A percentile compares a stretch with the other conserved stretches of the same genome.
Conservation (phyloP, 1,140 invertebrate genomes). For the Apis florea region DNA sequence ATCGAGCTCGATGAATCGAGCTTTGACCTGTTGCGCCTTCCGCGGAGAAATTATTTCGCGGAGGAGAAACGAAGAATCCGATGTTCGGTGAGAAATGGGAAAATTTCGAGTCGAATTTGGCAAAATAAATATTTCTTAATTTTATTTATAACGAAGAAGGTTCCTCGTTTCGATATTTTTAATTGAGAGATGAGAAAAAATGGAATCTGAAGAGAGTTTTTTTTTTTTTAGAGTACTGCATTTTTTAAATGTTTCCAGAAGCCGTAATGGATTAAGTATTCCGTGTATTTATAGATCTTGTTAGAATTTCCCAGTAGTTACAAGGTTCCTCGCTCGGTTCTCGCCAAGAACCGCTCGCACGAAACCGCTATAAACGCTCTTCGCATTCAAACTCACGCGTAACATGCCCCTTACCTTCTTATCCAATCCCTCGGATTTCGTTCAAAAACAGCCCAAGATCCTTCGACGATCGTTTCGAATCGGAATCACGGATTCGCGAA, state of each 20-base stretch:
- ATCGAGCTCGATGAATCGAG: background rate
- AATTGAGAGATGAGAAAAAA: too few relatives aligned
- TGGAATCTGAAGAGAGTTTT: too few relatives aligned
- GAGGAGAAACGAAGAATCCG: too few relatives aligned
- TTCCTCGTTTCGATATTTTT: too few relatives aligned
- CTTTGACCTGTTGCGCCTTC: background rate
- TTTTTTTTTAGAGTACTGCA: background rate
- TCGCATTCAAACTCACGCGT: too few relatives aligned
- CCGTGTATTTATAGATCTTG: background rate
- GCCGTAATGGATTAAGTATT: background rate
- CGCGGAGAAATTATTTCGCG: too few relatives aligned
- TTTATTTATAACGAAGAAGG: too few relatives aligned
- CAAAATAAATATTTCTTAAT: too few relatives aligned
- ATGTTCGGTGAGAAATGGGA: too few relatives aligned
- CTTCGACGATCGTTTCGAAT: background rate
- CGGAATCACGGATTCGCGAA: background rate
- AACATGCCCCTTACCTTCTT: background rate
- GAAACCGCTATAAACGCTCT: background rate
- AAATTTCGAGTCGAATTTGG: too few relatives aligned
- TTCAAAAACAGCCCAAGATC: too few relatives aligned
- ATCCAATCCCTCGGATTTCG: background rate
- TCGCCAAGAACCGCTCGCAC: background rate
- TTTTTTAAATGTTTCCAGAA: background rate
- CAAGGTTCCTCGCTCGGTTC: background rate
- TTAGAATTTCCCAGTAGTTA: background rate